Base-by-base conservation (phyloP, 2,888 invertebrate species). In the Clivina fossor region DNA sequence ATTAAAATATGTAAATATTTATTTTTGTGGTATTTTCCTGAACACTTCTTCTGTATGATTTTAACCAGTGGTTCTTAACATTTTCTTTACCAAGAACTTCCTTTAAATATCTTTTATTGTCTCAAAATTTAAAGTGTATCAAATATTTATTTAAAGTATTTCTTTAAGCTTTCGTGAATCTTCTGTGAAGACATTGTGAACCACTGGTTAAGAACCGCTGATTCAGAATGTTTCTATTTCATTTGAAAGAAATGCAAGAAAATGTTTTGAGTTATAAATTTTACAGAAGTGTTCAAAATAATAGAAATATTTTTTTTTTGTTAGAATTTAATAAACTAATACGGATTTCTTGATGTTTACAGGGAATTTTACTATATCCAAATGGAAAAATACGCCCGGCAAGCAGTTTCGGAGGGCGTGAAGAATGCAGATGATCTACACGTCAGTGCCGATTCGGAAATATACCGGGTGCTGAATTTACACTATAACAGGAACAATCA, bases 311-410 rank as follows among this genome's bases (percentile, higher is more conserved):
- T 8, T 26, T 26, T n/a, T n/a, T 26, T 26, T 26, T 9, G 9
- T 26, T 26, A 9, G 26, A 9, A 8, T 9, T 26, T 9, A 30
- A 30, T 30, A 30, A n/a, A n/a, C n/a, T n/a, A n/a, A n/a, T n/a
- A n/a, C n/a, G n/a, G n/a, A n/a, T n/a, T n/a, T n/a, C n/a, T n/a
- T n/a, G n/a, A n/a, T n/a, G n/a, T 65, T 81, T 81, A 44, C 85
- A 99, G 99, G 78, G 99, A 99, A 81, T 99, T 99, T 82, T 99
- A 95, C 84, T 99, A 99, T 80, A 99, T 99, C 74, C 99, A 99
- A 80, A 99, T 99, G 98, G 99, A 99, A 81, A 99, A 99, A 78
- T 99, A 96, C 78, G 98, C 98, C 61, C 84, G 98, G 66, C 97
- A 98, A 77, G 93, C 96, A 44, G 88, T 99, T 68, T 93, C 93